Evolutionary conservation across 1,140 invertebrate species (phyloP).

Genomic region (Vanessa tameamea): DNA sequence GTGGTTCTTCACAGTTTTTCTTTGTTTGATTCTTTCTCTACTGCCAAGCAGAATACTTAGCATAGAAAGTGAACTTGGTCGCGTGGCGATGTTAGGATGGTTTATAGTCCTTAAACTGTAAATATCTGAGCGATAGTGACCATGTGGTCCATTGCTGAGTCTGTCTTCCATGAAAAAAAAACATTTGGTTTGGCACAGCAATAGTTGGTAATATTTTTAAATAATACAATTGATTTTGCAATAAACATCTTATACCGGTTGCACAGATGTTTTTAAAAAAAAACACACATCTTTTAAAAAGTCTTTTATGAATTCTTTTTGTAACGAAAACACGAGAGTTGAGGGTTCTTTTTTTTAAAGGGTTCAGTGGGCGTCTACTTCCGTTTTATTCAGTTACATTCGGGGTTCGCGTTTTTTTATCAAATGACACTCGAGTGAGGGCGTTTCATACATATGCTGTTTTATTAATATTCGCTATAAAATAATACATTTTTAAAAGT

Average conservation of each 20-base stretch:
- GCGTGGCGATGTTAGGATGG: no score
- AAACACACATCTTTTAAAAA: background rate
- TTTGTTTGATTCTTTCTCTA: no score
- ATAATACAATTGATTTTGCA: background rate
- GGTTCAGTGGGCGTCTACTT: conserved; percentile 66
- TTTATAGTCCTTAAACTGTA: no score
- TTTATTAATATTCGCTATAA: background rate
- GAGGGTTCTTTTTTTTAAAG: conserved; percentile 63
- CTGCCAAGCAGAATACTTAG: no score
- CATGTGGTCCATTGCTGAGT: no score
- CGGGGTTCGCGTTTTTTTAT: conserved; percentile 51
- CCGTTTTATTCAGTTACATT: conserved; percentile 52
- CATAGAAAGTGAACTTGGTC: no score
- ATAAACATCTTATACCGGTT: conserved; percentile 1
- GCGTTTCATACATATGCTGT: conserved; percentile 47
- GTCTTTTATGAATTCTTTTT: conserved; percentile 23
- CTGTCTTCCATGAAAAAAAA: no score
- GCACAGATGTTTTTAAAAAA: conserved; percentile 3
- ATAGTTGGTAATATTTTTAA: no score
- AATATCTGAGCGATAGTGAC: no score
- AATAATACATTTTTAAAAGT: no score
- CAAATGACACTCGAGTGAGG: conserved; percentile 56
- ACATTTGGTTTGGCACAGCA: no score
- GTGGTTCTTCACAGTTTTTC: no score
- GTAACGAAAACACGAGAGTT: conserved; percentile 15